Evolutionary conservation across 2,888 invertebrate genomes (phyloP).

Genomic region (Habroteleia sp.): DNA sequence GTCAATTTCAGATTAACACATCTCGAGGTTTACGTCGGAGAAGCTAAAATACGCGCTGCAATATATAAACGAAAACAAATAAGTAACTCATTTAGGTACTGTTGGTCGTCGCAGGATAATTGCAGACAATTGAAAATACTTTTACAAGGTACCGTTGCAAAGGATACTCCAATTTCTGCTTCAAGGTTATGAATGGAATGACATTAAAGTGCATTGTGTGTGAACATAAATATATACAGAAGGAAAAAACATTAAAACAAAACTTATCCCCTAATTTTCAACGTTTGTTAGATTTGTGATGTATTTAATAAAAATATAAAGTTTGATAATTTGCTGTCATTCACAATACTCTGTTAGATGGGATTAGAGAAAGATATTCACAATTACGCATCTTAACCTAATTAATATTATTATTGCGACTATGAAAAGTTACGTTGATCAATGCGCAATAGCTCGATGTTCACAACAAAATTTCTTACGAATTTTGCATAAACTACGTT

Average conservation of each 20-base stretch:
- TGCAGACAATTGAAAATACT: conserved; percentile 5
- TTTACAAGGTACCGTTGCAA: background rate
- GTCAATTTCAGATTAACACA: conserved; percentile 54
- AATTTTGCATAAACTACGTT: conserved; percentile 63
- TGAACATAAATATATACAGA: conserved; percentile 46
- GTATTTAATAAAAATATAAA: conserved; percentile 63
- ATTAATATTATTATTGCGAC: conserved; percentile 24
- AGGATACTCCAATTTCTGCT: conserved; percentile 3
- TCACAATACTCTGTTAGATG: conserved; percentile 12
- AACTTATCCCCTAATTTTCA: conserved; percentile 17
- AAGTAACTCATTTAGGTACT: conserved; percentile 11
- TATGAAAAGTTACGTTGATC: conserved; percentile 60
- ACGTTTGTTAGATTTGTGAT: conserved; percentile 54
- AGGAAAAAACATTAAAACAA: conserved; percentile 2
- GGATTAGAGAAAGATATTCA: conserved; percentile 6
- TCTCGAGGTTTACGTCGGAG: conserved; percentile 6
- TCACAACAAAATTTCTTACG: conserved; percentile 64
- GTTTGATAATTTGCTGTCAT: conserved; percentile 43
- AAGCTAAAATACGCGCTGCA: conserved; percentile 13
- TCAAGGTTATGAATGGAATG: conserved; percentile 16
- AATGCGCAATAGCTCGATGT: conserved; percentile 63
- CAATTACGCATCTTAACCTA: conserved; percentile 26
- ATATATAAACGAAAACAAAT: conserved; percentile 22
- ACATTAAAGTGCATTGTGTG: conserved; percentile 39
- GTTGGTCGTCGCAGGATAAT: conserved; percentile 2